Conservation (phyloP, 2,888 invertebrate genomes). For the Phasia obesa region DNA sequence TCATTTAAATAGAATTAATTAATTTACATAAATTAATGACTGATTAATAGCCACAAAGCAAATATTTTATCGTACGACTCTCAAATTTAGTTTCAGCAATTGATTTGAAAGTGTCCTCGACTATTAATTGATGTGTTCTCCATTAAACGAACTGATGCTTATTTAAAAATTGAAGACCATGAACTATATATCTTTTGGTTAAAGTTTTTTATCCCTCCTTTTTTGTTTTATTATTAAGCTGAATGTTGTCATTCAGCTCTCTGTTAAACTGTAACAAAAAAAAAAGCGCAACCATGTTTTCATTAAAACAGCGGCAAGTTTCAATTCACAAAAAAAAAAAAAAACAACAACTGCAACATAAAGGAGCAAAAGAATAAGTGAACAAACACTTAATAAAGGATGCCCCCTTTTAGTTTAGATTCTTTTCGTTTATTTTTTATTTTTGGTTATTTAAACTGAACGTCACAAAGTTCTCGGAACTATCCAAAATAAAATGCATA, state of each 20-base stretch:
- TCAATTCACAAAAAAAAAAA: slow-evolving; percentile 24
- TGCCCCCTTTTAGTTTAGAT: slow-evolving; percentile 35
- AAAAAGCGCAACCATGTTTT: slow-evolving; percentile 38
- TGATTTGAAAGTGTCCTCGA: slow-evolving; percentile 25
- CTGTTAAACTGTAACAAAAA: slow-evolving; percentile 26
- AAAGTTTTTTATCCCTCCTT: neutral
- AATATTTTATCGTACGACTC: too few species aligned
- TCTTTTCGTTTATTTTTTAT: neutral
- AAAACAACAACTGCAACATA: slow-evolving; percentile 6
- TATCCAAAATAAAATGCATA: slow-evolving; percentile 56
- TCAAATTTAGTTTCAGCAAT: slow-evolving; percentile 11
- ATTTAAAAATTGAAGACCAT: slow-evolving; percentile 30
- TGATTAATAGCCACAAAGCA: too few species aligned
- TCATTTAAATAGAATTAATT: too few species aligned
- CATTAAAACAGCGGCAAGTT: slow-evolving; percentile 57
- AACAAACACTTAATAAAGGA: slow-evolving; percentile 60
- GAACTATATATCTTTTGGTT: slow-evolving; percentile 40
- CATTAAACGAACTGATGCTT: slow-evolving; percentile 31
- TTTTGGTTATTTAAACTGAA: slow-evolving; percentile 37
- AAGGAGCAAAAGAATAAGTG: slow-evolving; percentile 31
- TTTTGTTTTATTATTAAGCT: slow-evolving; percentile 9
- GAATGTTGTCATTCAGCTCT: slow-evolving; percentile 57
- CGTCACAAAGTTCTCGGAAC: slow-evolving; percentile 58
- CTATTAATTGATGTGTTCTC: slow-evolving; percentile 39
- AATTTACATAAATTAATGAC: too few species aligned